phyloP scores from a whole-genome alignment of 2,888 invertebrate genomes.

The Agrilus mali region DNA sequence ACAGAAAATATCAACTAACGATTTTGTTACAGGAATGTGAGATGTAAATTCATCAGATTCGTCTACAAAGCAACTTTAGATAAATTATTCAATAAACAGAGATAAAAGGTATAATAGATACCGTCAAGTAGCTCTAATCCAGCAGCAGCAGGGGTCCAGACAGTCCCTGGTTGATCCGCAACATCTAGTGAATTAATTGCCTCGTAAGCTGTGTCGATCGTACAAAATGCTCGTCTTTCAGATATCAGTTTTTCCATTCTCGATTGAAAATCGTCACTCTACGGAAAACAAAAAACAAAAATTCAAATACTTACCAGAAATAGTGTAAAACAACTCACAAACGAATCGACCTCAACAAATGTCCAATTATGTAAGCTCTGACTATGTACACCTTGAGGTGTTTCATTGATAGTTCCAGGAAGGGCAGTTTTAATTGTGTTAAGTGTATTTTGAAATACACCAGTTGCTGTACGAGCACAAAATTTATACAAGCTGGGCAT shows the following conservation, averaged over 20 bases:
- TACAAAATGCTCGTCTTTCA: slow-evolving; percentile 43
- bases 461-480: slow-evolving; percentile 65
- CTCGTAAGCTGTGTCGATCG: slow-evolving; percentile 47
- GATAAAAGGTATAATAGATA: slow-evolving; percentile 5
- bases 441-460: slow-evolving; percentile 54
- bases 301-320: background rate
- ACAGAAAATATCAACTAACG: slow-evolving; percentile 34
- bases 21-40: slow-evolving; percentile 35
- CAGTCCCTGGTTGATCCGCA: slow-evolving; percentile 6
- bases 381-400: slow-evolving; percentile 24
- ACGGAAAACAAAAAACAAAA: slow-evolving; percentile 8
- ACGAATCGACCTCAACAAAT: slow-evolving; percentile 32
- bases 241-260: slow-evolving; percentile 40
- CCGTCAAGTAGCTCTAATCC: slow-evolving; percentile 14
- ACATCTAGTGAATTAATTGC: slow-evolving; percentile 26
- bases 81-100: background rate
- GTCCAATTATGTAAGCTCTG: slow-evolving; percentile 34
- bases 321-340: slow-evolving; percentile 19
- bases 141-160: slow-evolving; percentile 2
- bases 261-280: slow-evolving; percentile 34
- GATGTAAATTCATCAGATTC: slow-evolving; percentile 39
- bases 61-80: slow-evolving; percentile 25
- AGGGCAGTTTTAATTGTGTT: slow-evolving; percentile 63
- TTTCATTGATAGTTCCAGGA: slow-evolving; percentile 38
- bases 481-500: slow-evolving; percentile 42